These are phyloP conservation scores for Eupithecia inturbata DNA, from an alignment of 2,888 invertebrate species.

Conservation along the genomic window DNA sequence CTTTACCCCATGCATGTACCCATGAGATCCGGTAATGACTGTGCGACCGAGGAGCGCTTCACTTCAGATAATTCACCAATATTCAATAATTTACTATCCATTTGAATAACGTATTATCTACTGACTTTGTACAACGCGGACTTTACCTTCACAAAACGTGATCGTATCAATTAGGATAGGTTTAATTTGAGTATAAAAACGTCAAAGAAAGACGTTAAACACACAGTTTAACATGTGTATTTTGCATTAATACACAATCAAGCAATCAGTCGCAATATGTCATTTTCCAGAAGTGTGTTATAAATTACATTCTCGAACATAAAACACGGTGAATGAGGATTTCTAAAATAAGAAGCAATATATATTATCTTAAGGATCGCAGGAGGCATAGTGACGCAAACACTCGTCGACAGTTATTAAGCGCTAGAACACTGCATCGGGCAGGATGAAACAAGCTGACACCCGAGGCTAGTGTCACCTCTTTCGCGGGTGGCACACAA, in stretches of 20 bases:
- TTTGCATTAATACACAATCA: constrained; percentile 27
- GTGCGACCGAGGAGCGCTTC: constrained; percentile 60
- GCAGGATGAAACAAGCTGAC: constrained; percentile 64
- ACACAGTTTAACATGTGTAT: constrained; percentile 20
- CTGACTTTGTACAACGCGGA: not conserved
- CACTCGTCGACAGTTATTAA: constrained; percentile 82
- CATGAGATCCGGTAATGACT: constrained; percentile 73
- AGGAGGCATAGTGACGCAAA: constrained; percentile 77
- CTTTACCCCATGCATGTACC: constrained; percentile 76
- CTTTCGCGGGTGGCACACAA: constrained; percentile 58
- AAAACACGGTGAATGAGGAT: constrained; percentile 74
- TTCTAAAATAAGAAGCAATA: constrained; percentile 82
- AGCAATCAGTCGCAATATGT: constrained; percentile 65
- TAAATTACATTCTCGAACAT: constrained; percentile 69
- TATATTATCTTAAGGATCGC: constrained; percentile 75
- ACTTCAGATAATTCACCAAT: constrained; percentile 64
- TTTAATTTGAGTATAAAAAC: constrained; percentile 4
- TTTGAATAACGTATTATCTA: constrained; percentile 30
- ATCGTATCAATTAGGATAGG: not conserved
- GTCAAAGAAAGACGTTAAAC: constrained; percentile 4
- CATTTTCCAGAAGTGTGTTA: constrained; percentile 68
- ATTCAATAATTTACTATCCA: constrained; percentile 56
- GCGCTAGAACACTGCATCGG: constrained; percentile 73
- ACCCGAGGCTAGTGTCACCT: constrained; percentile 63
- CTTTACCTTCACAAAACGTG: not conserved